Base-by-base conservation (phyloP, 2,888 invertebrate species). In the Stenodema calcarata region DNA sequence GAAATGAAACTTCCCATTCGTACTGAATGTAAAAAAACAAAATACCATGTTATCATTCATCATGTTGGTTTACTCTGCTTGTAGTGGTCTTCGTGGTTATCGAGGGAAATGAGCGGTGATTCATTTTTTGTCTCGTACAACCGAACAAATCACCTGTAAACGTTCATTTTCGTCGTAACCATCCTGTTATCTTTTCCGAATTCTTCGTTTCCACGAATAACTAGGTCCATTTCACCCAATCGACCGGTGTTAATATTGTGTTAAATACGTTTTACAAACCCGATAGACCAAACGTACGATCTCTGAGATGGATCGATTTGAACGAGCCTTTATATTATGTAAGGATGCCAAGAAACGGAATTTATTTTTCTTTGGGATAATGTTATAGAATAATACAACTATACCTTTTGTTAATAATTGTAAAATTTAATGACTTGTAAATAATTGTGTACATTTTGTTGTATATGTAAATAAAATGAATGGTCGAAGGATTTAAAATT, bases 391-490 rank as follows among this genome's bases (percentile, higher is more conserved):
- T 69, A 23, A 82, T 82, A 47, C 73, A 69, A 47, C 73, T 84
- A 84, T 75, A 73, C 70, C 11, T 84, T 84, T 42, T 84, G 84
- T 84, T 84, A 75, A 75, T 75, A 54, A 84, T 27, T 84, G 84
- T 84, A 84, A 84, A 84, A 73, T 84, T 84, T 84, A 84, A 27
- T n/a, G 28, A 84, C 69, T 30, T 84, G 84, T 84, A 84, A 84
- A 84, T 84, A 84, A 27, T 0, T 80, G 47, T 84, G 84, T 84
- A 84, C 44, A 84, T 84, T 84, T 84, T 84, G 73, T 84, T 70
- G 84, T 84, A 84, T 75, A 84, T 84, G 84, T 84, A 84, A 84
- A 84, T 84, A 84, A 83, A 84, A 30, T 84, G 84, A 75, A 73
- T 84, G 84, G 75, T 73, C 47, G 75, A 84, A 44, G 84, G 73